Evolutionary conservation across 1,140 invertebrate genomes (phyloP).

Genomic region (Battus philenor): DNA sequence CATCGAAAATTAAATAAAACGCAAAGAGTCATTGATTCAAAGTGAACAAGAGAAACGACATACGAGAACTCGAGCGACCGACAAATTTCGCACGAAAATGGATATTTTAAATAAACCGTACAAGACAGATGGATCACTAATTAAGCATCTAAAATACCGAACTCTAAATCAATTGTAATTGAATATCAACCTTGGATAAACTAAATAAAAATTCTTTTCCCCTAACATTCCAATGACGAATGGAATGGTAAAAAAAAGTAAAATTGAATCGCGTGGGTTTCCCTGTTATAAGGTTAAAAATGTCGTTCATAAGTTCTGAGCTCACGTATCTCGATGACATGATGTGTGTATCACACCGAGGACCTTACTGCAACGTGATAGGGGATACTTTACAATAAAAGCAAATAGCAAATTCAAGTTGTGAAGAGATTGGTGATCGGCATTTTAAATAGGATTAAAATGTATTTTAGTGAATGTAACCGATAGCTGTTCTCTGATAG

Average conservation of each 20-base stretch:
- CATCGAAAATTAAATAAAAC: too few species aligned
- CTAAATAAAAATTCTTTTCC: not conserved
- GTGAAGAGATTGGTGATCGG: too few species aligned
- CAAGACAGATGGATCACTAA: slow-evolving; percentile 14
- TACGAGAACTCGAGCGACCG: too few species aligned
- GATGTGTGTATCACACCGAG: not conserved
- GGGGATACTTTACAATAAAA: not conserved
- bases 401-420: too few species aligned
- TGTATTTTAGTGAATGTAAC: not conserved
- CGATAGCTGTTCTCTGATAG: too few species aligned
- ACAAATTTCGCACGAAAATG: slow-evolving; percentile 8
- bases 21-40: not conserved
- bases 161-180: not conserved
- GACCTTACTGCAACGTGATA: not conserved
- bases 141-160: slow-evolving; percentile 5
- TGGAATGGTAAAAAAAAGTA: slow-evolving; percentile 5
- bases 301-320: slow-evolving; percentile 16
- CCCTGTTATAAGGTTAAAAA: slow-evolving; percentile 15
- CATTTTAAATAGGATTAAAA: not conserved
- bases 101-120: slow-evolving; percentile 9
- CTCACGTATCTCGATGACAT: not conserved
- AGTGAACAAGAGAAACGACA: not conserved
- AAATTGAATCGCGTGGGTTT: slow-evolving; percentile 9
- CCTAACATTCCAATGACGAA: not conserved
- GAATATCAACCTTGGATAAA: not conserved